A percentile compares a stretch with the other conserved stretches of the same genome.
Conservation (phyloP, 2,113 vertebrate genomes). For the Raja brachyura region DNA sequence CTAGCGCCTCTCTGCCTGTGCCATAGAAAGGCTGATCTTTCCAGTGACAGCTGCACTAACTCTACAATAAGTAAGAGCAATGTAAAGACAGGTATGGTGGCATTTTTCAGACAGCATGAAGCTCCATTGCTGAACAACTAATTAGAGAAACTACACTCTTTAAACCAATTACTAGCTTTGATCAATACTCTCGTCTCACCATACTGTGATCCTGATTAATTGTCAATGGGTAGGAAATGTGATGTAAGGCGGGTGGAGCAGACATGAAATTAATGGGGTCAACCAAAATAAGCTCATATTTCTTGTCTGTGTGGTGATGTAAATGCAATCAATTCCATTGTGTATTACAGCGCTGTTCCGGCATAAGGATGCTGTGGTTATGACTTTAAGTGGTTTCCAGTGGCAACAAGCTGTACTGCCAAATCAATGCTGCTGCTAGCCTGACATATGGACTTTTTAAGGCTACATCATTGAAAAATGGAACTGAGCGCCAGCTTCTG, state of each 20-base stretch:
- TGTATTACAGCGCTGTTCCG: not conserved
- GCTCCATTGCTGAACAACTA: not conserved
- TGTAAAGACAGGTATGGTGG: not conserved
- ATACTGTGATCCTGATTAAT: not conserved
- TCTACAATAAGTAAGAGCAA: not conserved
- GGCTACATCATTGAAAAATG: slow-evolving; percentile 14
- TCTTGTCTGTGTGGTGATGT: slow-evolving; percentile 16
- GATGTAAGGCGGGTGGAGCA: not conserved
- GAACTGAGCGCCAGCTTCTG: not conserved
- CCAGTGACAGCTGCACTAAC: slow-evolving; percentile 8
- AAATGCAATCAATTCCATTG: slow-evolving; percentile 27
- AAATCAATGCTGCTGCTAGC: slow-evolving; percentile 16
- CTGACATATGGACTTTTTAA: slow-evolving; percentile 15
- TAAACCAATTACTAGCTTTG: not conserved
- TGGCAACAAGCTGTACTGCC: not conserved
- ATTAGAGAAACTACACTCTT: slow-evolving; percentile 19
- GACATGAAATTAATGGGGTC: slow-evolving; percentile 17
- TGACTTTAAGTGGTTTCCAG: slow-evolving; percentile 20
- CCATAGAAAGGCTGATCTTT: not conserved
- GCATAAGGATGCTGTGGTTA: not conserved
- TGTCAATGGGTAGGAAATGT: not conserved
- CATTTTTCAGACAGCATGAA: not conserved
- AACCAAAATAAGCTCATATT: slow-evolving; percentile 31
- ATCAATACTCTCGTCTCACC: not conserved
- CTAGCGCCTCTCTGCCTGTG: not conserved